Conservation (phyloP, 2,888 invertebrate genomes). For the Oligia fasciuncula region DNA sequence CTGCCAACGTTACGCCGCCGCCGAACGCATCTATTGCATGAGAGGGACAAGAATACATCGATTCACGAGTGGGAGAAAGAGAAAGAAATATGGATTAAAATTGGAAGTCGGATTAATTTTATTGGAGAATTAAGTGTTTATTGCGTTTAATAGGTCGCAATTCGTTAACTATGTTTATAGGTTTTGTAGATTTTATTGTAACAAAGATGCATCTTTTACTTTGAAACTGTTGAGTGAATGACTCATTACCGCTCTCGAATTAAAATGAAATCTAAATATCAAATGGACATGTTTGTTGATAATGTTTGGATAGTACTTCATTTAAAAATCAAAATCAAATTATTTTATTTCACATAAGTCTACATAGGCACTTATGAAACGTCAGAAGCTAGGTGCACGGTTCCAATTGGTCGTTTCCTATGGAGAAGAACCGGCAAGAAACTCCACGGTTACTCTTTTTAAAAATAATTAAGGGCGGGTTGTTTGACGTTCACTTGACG, state of each 20-base stretch:
- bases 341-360: too few species aligned
- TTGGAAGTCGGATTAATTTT: constrained; percentile 84
- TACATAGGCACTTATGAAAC: too few species aligned
- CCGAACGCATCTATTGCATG: constrained; percentile 75
- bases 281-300: not conserved
- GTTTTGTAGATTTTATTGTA: constrained; percentile 70
- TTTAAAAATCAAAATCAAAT: too few species aligned
- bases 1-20: constrained; percentile 87
- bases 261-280: not conserved
- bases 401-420: too few species aligned
- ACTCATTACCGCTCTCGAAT: not conserved
- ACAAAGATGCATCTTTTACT: not conserved
- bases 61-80: constrained; percentile 69
- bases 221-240: not conserved
- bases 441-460: too few species aligned
- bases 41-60: constrained; percentile 69
- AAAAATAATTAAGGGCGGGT: too few species aligned
- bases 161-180: constrained; percentile 81
- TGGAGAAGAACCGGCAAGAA: too few species aligned
- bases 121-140: constrained; percentile 84
- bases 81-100: constrained; percentile 81
- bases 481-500: too few species aligned
- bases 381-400: too few species aligned
- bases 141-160: constrained; percentile 80
- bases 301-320: not conserved